These are phyloP conservation scores for Tethya wilhelma DNA, from an alignment of 37 sponge, comb jelly and placozoan species.

Conservation along the genomic window DNA sequence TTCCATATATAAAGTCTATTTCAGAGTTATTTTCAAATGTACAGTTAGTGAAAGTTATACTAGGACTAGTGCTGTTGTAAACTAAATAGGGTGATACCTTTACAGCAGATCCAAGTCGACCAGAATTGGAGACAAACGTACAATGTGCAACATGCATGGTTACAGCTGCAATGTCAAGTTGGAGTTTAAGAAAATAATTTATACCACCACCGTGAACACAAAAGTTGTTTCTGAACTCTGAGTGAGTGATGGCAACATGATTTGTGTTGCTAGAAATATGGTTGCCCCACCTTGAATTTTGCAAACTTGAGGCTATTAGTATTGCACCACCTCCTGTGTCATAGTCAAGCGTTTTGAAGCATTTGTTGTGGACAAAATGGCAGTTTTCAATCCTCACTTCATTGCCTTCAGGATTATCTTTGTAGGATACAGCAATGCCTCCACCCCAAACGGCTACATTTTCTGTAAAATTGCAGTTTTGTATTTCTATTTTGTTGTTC, in stretches of 20 bases:
- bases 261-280: too few relatives aligned
- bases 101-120: conserved; percentile 58
- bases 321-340: conserved; percentile 71
- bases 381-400: conserved; percentile 1
- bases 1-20: conserved; percentile 3
- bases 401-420: conserved; percentile 41
- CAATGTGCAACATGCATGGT: too few relatives aligned
- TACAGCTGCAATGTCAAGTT: too few relatives aligned
- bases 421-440: conserved; percentile 59
- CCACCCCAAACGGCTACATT: conserved; percentile 74
- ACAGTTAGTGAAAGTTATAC: conserved; percentile 40
- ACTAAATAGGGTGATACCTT: conserved; percentile 35
- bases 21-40: conserved; percentile 46
- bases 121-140: conserved; percentile 39
- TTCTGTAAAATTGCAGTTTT: conserved; percentile 40
- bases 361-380: conserved; percentile 7
- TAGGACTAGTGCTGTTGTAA: conserved; percentile 16
- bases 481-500: conserved; percentile 44
- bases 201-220: conserved; percentile 71
- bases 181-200: conserved; percentile 41
- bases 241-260: too few relatives aligned
- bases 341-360: background rate
- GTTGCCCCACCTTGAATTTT: too few relatives aligned
- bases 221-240: conserved; percentile 15
- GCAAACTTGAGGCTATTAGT: conserved; percentile 53